A percentile compares a stretch with the other conserved stretches of the same genome.
These are phyloP conservation scores for Chymomyza costata DNA, from an alignment of 1,140 invertebrate species.

Conservation along the genomic window DNA sequence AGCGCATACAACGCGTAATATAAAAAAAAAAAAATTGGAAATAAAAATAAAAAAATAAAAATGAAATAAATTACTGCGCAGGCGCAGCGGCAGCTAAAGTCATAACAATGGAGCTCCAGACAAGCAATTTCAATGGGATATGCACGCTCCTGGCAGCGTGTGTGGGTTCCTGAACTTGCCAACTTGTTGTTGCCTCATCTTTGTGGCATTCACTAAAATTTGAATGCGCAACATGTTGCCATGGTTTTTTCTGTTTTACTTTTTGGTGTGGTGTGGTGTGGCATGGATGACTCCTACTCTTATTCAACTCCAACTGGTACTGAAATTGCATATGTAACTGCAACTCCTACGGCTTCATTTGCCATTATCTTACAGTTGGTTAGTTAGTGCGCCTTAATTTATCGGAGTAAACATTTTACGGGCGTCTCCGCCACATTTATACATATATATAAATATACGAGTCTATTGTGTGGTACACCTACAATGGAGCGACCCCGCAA, in stretches of 20 bases:
- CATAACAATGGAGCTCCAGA: too few relatives aligned
- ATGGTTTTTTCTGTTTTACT: conserved; percentile 4
- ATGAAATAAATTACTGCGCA: conserved; percentile 69
- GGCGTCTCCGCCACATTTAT: conserved; percentile 20
- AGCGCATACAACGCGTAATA: too few relatives aligned
- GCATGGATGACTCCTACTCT: conserved; percentile 15
- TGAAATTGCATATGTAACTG: neutral
- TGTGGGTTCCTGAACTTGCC: conserved; percentile 29
- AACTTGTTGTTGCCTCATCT: conserved; percentile 13
- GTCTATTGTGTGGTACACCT: conserved; percentile 11
- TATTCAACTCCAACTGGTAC: conserved; percentile 16
- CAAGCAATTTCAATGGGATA: conserved; percentile 61
- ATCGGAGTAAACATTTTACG: conserved; percentile 44
- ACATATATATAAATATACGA: conserved; percentile 16
- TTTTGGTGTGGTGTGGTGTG: conserved; percentile 8
- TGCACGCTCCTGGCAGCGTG: conserved; percentile 16
- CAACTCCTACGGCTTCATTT: conserved; percentile 68
- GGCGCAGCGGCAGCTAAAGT: conserved; percentile 27
- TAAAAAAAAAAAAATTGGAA: too few relatives aligned
- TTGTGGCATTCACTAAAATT: conserved; percentile 23
- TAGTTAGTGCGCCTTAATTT: conserved; percentile 65
- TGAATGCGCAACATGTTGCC: conserved; percentile 42
- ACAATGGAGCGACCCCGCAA: conserved; percentile 29
- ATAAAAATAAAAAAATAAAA: too few relatives aligned
- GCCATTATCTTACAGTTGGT: conserved; percentile 57